phyloP scores from a whole-genome alignment of 2,888 invertebrate genomes.

The Pseudococcus viburni region DNA sequence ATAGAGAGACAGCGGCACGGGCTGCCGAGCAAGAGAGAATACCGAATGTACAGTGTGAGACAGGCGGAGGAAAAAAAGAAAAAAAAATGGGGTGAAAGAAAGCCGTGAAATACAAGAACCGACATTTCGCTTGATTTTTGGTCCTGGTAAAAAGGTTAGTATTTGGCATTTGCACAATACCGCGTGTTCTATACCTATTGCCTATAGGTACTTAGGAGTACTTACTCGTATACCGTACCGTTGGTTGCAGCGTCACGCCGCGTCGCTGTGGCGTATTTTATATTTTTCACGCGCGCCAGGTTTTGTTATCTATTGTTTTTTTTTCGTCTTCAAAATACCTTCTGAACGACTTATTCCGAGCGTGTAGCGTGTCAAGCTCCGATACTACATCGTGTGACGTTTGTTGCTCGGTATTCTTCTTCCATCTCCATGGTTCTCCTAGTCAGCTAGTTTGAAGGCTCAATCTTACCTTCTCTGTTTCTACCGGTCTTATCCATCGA shows the following conservation, averaged over 20 bases:
- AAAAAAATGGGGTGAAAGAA: neutral
- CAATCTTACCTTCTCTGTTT: neutral
- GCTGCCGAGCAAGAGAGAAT: neutral
- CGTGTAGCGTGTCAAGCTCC: neutral
- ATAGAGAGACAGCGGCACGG: neutral
- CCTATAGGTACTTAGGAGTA: neutral
- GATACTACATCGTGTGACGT: neutral
- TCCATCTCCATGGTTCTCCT: neutral
- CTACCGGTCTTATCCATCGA: neutral
- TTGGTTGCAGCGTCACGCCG: neutral
- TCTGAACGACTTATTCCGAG: neutral
- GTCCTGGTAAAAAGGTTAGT: constrained; percentile 53
- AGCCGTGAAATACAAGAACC: constrained; percentile 53
- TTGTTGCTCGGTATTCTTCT: neutral
- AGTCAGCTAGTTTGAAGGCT: neutral
- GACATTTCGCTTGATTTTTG: constrained; percentile 51
- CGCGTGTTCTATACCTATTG: neutral
- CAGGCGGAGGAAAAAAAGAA: neutral
- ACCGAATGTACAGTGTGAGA: neutral
- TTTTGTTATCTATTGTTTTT: constrained; percentile 4
- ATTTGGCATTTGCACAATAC: constrained; percentile 55
- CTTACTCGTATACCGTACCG: neutral
- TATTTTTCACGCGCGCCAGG: neutral
- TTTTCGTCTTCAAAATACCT: no score
- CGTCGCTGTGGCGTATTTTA: neutral